Base-by-base conservation (phyloP, 2,888 invertebrate species). In the Drosophila percnosoma region DNA sequence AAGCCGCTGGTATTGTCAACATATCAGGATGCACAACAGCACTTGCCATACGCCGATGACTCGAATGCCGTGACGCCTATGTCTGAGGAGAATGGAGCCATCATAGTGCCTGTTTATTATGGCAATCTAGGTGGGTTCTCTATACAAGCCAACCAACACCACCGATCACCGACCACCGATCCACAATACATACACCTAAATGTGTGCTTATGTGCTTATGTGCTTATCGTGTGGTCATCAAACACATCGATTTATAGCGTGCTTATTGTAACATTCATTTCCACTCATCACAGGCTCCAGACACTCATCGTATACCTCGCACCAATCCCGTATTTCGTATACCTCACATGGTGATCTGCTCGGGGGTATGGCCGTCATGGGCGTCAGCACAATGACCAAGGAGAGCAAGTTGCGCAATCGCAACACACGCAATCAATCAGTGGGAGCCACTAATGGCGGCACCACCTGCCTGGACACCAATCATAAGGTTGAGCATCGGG, bases 61-160 rank as follows among this genome's bases (percentile, higher is more conserved):
- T 98, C 98, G 78, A 98, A 98, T 92, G 99, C 98, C 80, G 99
- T 98, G 71, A 99, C 99, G 75, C 99, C 99, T 64, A 98, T 98
- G 97, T 98, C 98, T 80, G 99, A 99, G 94, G 99, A 99, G 94
- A 98, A 98, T 93, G 98, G 98, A 92, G 97, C 97, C 92, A 98
- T 98, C 93, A 97, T 98, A 91, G 97, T 98, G 90, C 97, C 98
- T 70, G 96, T 97, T 92, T 98, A 97, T 94, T 97, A 97, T 93
- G 96, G 97, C 90, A 97, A 96, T 94, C 94, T 97, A 94, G 97
- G 97, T 95, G 91, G 90, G 76, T 63, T 8, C 45, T 8, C 27
- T 13, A 7, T 11, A 18, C 4, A 31, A 67, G 27, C n/a, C 21
- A 31, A 57, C n/a, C 27, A 4, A n/a, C 33, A n/a, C 31, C 31